Base-by-base conservation (phyloP, 2,113 vertebrate genomes). In the Perca fluviatilis region DNA sequence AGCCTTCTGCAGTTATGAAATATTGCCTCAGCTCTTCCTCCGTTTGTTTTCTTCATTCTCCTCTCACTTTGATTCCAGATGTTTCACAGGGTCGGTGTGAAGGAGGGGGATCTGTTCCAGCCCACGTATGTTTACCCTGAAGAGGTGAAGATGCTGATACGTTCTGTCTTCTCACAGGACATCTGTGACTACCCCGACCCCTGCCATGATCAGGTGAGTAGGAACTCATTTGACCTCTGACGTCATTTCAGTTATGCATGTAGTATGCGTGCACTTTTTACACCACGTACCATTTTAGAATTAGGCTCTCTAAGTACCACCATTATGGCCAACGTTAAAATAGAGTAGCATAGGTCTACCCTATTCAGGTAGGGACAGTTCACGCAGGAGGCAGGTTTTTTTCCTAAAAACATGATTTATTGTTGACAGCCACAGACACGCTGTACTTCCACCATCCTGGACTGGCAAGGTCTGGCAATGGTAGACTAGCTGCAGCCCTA, bases 91-190 rank as follows among this genome's bases (percentile, higher is more conserved):
- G 73, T 94, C 1, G 93, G 94, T 5, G 65, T 93, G 61, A 82
- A 70, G 13, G 70, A 77, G 14, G 58, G 77, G n/a, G 43, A 16
- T 36, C 19, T 1, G 13, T 4, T 23, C 18, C 82, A 50, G 30
- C 92, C 91, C 68, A 95, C 95, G 2, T 95, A 94, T 7, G 82
- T 95, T 70, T 95, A 92, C 70, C 95, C 95, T 0, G 36, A 81
- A 1, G 85, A 94, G 66, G 79, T 95, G 70, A 95, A 94, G 67
- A 70, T 76, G 79, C 53, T 94, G 84, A 50, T 94, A 0, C 94
- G 92, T 4, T 65, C 89, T 8, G 92, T 83, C 2, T 95, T 95
- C 75, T 88, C 95, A 12, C 7, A 79, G 36, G 73, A 89, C 40
- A 15, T 95, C 67, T 83, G 94, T 65, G 77, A 92, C 83, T 93